Percentiles rank a stretch among this genome's conserved stretches.
phyloP scores from a whole-genome alignment of 1,140 invertebrate species.

The Liolophura sinensis region DNA sequence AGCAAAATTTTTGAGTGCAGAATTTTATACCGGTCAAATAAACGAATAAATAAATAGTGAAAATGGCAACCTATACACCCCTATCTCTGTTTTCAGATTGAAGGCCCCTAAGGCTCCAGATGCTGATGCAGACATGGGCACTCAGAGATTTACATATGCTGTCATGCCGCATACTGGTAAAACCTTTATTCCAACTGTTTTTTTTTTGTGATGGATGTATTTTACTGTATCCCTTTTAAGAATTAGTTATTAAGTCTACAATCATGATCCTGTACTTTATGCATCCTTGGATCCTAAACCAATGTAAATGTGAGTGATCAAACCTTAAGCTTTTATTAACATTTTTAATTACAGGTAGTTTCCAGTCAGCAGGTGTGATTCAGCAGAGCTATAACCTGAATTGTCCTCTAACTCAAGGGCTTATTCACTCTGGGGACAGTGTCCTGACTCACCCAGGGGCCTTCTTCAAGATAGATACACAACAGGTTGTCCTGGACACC shows the following conservation, averaged over 20 bases:
- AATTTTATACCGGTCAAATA: too few relatives aligned
- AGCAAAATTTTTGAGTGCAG: too few relatives aligned
- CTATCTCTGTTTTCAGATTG: constrained; percentile 39
- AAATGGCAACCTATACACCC: too few relatives aligned
- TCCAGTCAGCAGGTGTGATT: constrained; percentile 57
- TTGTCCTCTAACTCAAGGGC: constrained; percentile 27
- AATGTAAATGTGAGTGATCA: too few relatives aligned
- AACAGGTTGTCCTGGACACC: constrained; percentile 55
- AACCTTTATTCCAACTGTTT: neutral
- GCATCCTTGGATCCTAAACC: too few relatives aligned
- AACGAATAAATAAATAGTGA: too few relatives aligned
- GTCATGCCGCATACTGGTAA: constrained; percentile 63
- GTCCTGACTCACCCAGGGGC: neutral
- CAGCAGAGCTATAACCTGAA: constrained; percentile 57
- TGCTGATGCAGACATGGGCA: constrained; percentile 61
- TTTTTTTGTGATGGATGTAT: neutral
- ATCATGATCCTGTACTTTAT: too few relatives aligned
- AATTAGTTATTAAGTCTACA: too few relatives aligned
- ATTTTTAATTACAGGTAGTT: constrained; percentile 43
- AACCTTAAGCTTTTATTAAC: neutral
- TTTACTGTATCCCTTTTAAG: neutral
- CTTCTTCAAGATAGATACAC: constrained; percentile 34
- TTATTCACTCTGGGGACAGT: constrained; percentile 7
- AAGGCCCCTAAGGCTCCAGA: constrained; percentile 63
- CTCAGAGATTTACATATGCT: constrained; percentile 62